Percentiles rank a stretch among this genome's conserved stretches.
Evolutionary conservation across 2,797 vertebrate genomes (phyloP).

Genomic region (Thamnophis elegans): DNA sequence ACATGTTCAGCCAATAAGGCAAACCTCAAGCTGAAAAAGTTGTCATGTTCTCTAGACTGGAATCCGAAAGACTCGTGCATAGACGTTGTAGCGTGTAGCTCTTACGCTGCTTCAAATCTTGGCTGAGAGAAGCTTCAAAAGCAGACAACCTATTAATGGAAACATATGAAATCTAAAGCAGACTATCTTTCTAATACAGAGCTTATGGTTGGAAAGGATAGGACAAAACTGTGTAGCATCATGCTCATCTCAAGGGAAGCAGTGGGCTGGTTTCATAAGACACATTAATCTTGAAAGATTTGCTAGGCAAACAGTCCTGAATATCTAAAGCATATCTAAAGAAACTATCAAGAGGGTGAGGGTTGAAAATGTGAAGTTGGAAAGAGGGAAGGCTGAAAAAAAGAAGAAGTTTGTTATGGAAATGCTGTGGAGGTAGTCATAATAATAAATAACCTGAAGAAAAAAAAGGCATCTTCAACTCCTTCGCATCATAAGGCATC

Average conservation of each 20-base stretch:
- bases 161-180: background rate
- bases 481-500: background rate
- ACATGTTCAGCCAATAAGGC: constrained; percentile 33
- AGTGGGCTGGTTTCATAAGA: background rate
- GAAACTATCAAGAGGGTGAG: background rate
- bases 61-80: background rate
- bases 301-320: background rate
- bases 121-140: background rate
- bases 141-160: background rate
- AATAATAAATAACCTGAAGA: background rate
- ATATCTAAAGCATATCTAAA: background rate
- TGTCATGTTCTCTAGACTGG: background rate
- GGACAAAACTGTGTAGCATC: background rate
- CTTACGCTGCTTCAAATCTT: background rate
- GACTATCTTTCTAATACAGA: background rate
- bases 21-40: constrained; percentile 14
- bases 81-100: background rate
- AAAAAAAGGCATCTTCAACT: background rate
- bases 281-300: background rate
- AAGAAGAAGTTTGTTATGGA: background rate
- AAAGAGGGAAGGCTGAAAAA: background rate
- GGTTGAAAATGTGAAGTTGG: background rate
- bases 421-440: background rate
- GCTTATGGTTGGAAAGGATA: background rate
- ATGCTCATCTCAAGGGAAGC: background rate